Percentiles rank a stretch among this genome's conserved stretches.
These are phyloP conservation scores for Diarsia mendica DNA, from an alignment of 2,888 invertebrate species.

Conservation along the genomic window DNA sequence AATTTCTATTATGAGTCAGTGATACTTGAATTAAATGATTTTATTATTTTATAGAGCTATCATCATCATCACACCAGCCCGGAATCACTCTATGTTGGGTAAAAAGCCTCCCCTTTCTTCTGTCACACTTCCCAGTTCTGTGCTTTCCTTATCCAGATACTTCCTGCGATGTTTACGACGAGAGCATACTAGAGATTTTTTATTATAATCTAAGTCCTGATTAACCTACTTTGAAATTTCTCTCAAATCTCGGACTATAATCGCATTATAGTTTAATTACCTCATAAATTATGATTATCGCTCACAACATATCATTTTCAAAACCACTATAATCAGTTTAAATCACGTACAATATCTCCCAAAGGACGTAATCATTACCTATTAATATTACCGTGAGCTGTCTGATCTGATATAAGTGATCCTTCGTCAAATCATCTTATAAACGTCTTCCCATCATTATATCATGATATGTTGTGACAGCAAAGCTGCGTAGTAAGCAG, in stretches of 20 bases:
- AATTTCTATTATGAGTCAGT: too few species aligned
- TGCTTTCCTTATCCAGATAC: too few species aligned
- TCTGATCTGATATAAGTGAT: slow-evolving; percentile 8
- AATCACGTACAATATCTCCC: not conserved
- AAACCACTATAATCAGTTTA: slow-evolving; percentile 37
- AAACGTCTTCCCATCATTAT: not conserved
- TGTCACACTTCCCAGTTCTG: too few species aligned
- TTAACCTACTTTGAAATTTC: slow-evolving; percentile 1
- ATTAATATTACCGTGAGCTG: slow-evolving; percentile 7
- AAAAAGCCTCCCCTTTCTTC: too few species aligned
- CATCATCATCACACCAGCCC: too few species aligned
- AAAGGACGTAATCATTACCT: not conserved
- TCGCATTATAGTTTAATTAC: slow-evolving; percentile 15
- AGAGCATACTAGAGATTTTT: too few species aligned
- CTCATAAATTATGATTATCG: slow-evolving; percentile 18
- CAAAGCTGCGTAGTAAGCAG: slow-evolving; percentile 8
- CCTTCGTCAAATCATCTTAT: slow-evolving; percentile 26
- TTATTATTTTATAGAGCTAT: too few species aligned
- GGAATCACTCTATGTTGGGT: too few species aligned
- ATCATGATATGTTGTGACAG: slow-evolving; percentile 16
- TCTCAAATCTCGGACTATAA: not conserved
- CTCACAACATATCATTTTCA: slow-evolving; percentile 18
- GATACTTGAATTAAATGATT: too few species aligned
- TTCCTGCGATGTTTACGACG: too few species aligned
- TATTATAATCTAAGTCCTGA: not conserved